Evolutionary conservation across 1,140 invertebrate species (phyloP).

Genomic region (Dysdera silvatica): DNA sequence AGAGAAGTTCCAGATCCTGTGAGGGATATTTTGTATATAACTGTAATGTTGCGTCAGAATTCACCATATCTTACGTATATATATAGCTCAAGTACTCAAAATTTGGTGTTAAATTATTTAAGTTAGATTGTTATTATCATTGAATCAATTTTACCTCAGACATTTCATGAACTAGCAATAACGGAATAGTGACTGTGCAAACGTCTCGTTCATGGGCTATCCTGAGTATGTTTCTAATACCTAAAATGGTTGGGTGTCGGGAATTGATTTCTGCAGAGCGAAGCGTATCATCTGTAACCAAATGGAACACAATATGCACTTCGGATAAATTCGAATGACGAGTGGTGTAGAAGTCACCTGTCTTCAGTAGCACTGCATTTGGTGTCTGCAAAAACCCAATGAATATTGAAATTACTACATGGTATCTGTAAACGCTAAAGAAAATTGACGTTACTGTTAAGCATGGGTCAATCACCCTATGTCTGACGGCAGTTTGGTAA

Average conservation of each 20-base stretch:
- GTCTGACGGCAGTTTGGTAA: no score
- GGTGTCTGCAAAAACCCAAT: not conserved
- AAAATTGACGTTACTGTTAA: not conserved
- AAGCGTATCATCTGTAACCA: slow-evolving; percentile 64
- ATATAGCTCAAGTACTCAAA: no score
- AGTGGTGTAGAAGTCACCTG: slow-evolving; percentile 90
- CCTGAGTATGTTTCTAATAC: slow-evolving; percentile 88
- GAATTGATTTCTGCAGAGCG: slow-evolving; percentile 79
- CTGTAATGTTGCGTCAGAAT: no score
- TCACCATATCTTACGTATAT: no score
- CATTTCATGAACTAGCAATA: slow-evolving; percentile 71
- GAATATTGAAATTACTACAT: not conserved
- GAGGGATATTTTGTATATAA: no score
- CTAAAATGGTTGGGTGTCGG: slow-evolving; percentile 83
- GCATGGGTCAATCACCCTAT: no score
- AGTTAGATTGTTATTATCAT: no score
- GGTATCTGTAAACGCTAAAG: not conserved
- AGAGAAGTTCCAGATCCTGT: no score
- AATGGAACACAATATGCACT: slow-evolving; percentile 89
- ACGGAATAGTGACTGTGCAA: slow-evolving; percentile 83
- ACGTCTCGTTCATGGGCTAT: slow-evolving; percentile 87
- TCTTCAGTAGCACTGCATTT: slow-evolving; percentile 44
- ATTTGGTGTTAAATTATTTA: no score
- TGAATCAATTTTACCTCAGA: slow-evolving; percentile 26
- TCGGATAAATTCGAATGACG: slow-evolving; percentile 91